phyloP scores from a whole-genome alignment of 1,140 invertebrate genomes.

The Myzus persicae region DNA sequence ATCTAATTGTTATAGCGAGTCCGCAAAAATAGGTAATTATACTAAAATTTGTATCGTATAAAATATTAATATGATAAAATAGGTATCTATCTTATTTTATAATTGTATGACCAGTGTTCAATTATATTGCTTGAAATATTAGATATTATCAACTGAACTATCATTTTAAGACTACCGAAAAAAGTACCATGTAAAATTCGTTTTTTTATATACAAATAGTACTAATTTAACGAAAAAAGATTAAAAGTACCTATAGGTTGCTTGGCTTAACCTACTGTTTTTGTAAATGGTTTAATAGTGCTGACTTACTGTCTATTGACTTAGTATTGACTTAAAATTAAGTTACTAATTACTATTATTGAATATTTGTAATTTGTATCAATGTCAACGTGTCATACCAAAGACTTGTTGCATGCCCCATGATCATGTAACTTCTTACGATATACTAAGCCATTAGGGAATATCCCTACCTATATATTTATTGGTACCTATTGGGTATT shows the following conservation, averaged over 20 bases:
- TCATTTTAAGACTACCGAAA: not conserved
- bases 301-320: not conserved
- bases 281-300: not conserved
- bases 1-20: not conserved
- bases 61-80: no score
- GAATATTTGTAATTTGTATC: not conserved
- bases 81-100: no score
- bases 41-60: not conserved
- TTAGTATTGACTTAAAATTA: not conserved
- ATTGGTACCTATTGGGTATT: no score
- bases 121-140: not conserved
- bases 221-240: not conserved
- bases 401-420: not conserved
- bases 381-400: not conserved
- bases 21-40: not conserved
- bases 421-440: not conserved
- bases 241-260: not conserved
- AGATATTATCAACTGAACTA: not conserved
- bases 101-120: no score
- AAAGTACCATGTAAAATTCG: not conserved
- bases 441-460: not conserved
- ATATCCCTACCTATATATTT: no score
- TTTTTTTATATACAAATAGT: not conserved
- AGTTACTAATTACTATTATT: conserved; percentile 5
- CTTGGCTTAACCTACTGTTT: not conserved